These are phyloP conservation scores for Triplophysa dalaica DNA, from an alignment of 2,113 vertebrate species.

Conservation along the genomic window DNA sequence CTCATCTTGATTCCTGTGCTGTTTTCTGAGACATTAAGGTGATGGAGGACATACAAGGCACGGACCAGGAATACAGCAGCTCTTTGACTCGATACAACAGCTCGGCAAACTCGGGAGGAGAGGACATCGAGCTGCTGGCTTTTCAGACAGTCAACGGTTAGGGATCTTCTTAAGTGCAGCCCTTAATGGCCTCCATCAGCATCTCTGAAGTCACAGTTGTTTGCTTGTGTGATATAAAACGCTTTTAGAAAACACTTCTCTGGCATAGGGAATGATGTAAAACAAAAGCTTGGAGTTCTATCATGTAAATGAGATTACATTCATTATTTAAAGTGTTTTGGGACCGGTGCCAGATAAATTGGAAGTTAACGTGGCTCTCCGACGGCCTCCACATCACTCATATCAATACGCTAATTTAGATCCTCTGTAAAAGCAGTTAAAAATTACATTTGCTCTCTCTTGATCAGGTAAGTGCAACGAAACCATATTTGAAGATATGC, in stretches of 20 bases:
- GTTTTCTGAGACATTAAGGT: conserved; percentile 60
- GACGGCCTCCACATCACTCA: background rate
- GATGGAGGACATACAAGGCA: conserved; percentile 66
- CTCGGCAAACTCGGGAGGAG: conserved; percentile 65
- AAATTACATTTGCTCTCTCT: background rate
- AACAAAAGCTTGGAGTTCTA: background rate
- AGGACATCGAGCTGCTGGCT: conserved; percentile 75
- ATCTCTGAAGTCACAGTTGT: background rate
- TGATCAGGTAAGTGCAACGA: conserved; percentile 72
- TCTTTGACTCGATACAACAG: conserved; percentile 70
- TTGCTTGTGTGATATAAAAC: background rate
- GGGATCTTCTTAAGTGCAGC: conserved; percentile 29
- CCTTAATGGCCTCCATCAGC: background rate
- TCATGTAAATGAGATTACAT: conserved; percentile 1
- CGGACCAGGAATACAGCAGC: conserved; percentile 69
- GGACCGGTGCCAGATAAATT: background rate
- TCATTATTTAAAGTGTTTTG: conserved; percentile 14
- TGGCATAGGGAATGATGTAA: background rate
- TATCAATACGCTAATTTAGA: background rate
- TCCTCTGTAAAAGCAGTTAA: conserved; percentile 5
- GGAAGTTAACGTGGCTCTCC: background rate
- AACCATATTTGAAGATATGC: conserved; percentile 76
- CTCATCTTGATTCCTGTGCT: background rate
- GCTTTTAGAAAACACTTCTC: background rate
- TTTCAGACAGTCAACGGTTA: conserved; percentile 76